A percentile compares a stretch with the other conserved stretches of the same genome.
These are phyloP conservation scores for Cephus runcator DNA, from an alignment of 2,888 invertebrate species.

Conservation along the genomic window DNA sequence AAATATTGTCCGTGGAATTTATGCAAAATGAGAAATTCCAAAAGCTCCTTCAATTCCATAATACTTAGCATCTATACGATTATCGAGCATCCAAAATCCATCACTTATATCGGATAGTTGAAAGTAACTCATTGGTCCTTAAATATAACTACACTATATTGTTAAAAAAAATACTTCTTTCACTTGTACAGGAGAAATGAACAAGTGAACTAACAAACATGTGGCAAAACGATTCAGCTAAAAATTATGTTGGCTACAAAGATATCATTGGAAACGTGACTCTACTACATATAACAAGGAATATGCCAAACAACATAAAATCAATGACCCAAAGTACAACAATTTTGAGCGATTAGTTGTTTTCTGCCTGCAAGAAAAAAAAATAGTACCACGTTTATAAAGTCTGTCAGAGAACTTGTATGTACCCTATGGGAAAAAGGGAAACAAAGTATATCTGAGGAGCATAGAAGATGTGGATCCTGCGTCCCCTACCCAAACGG, in stretches of 20 bases:
- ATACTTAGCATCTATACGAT: background rate
- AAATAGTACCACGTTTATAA: background rate
- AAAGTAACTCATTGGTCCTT: background rate
- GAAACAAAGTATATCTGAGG: background rate
- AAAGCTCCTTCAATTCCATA: background rate
- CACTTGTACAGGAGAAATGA: background rate
- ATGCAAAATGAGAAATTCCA: too few species aligned
- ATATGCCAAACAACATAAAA: background rate
- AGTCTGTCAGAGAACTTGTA: background rate
- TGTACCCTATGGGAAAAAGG: background rate
- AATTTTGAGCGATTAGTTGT: background rate
- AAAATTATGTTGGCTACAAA: background rate
- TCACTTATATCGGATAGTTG: background rate
- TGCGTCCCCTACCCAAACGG: too few species aligned
- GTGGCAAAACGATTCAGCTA: background rate
- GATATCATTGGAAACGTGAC: background rate
- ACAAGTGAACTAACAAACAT: background rate
- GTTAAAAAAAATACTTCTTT: background rate
- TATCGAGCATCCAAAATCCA: background rate
- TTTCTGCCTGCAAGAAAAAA: background rate
- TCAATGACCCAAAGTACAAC: background rate
- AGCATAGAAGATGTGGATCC: background rate
- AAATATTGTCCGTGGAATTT: too few species aligned
- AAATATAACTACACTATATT: background rate
- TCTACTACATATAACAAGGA: background rate